A percentile compares a stretch with the other conserved stretches of the same genome.
Evolutionary conservation across 2,797 vertebrate genomes (phyloP).

Genomic region (Pipistrellus nathusii): DNA sequence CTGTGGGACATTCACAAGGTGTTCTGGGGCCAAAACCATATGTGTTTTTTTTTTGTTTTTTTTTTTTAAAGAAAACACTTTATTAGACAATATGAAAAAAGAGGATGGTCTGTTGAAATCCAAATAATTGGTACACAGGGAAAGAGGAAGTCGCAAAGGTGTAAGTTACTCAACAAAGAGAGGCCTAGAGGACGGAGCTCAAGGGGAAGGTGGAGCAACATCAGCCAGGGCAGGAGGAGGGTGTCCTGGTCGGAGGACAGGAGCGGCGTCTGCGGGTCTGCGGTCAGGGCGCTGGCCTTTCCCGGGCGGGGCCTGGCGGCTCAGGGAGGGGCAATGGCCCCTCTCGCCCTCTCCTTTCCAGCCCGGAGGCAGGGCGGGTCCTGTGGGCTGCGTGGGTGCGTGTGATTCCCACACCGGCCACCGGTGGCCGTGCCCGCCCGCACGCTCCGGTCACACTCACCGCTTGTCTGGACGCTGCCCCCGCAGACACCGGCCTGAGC

Average conservation of each 20-base stretch:
- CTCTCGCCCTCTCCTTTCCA: not conserved
- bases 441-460: not conserved
- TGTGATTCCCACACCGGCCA: not conserved
- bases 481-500: not conserved
- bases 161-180: fast-evolving
- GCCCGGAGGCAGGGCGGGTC: not conserved
- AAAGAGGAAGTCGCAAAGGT: not conserved
- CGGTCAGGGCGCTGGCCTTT: too few species aligned
- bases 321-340: not conserved
- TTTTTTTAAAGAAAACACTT: not conserved
- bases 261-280: too few species aligned
- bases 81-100: not conserved
- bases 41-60: too few species aligned
- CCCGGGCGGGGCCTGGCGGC: not conserved
- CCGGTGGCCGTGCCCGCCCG: not conserved
- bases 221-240: too few species aligned
- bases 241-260: too few species aligned
- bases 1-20: not conserved
- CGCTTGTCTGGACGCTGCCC: not conserved
- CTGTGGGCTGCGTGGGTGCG: not conserved
- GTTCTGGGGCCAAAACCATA: not conserved
- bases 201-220: not conserved
- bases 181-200: not conserved
- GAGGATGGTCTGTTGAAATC: not conserved
- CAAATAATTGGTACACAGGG: not conserved